phyloP scores from a whole-genome alignment of 53 echinoderm and acorn worm species.

The Arbacia lixula region DNA sequence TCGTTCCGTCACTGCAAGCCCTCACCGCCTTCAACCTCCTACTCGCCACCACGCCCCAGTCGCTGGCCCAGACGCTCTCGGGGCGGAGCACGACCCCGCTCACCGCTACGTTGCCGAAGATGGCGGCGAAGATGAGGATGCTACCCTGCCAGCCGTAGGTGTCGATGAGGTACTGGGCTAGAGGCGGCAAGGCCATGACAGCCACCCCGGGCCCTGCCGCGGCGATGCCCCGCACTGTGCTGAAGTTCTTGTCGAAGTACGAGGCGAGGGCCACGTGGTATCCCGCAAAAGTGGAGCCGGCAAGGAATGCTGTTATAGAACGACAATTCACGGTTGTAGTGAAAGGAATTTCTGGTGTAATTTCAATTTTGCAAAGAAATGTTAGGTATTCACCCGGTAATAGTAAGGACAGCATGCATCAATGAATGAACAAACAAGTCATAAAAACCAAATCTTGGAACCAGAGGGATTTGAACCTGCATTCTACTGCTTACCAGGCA shows the following conservation, averaged over 20 bases:
- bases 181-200: background rate
- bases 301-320: background rate
- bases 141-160: constrained; percentile 14
- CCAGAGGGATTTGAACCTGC: too few relatives aligned
- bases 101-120: background rate
- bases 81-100: constrained; percentile 22
- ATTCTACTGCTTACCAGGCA: too few relatives aligned
- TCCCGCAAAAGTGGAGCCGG: constrained; percentile 5
- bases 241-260: constrained; percentile 33
- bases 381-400: too few relatives aligned
- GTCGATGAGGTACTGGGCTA: constrained; percentile 26
- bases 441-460: too few relatives aligned
- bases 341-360: too few relatives aligned
- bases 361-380: too few relatives aligned
- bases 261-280: background rate
- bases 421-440: too few relatives aligned
- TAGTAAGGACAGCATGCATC: too few relatives aligned
- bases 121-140: background rate
- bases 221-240: background rate
- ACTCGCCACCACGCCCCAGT: background rate
- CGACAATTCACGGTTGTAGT: too few relatives aligned
- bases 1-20: too few relatives aligned
- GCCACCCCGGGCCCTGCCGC: background rate
- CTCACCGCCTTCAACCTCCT: too few relatives aligned
- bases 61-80: background rate